phyloP scores from a whole-genome alignment of 1,140 invertebrate species.

The Mylabris phalerata region DNA sequence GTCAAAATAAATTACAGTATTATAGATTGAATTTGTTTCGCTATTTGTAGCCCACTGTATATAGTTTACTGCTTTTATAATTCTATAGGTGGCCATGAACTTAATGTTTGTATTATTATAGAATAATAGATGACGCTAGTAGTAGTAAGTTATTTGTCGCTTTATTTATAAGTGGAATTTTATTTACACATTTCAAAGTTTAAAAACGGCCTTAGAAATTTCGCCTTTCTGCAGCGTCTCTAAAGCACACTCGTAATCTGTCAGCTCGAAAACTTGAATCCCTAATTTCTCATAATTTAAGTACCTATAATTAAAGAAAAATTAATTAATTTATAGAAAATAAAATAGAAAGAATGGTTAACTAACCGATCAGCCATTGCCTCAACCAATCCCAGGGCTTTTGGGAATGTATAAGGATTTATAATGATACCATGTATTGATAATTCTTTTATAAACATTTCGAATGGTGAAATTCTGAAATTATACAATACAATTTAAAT shows the following conservation, averaged over 20 bases:
- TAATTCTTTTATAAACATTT: slow-evolving; percentile 57
- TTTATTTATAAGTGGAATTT: too few relatives aligned
- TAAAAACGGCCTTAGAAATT: slow-evolving; percentile 62
- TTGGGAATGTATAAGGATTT: slow-evolving; percentile 60
- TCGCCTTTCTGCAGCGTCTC: slow-evolving; percentile 49
- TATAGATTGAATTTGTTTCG: too few relatives aligned
- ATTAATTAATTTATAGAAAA: neutral
- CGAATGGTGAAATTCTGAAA: slow-evolving; percentile 52
- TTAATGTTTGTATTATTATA: too few relatives aligned
- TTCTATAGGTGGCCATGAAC: too few relatives aligned
- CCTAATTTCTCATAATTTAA: slow-evolving; percentile 57
- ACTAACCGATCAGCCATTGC: slow-evolving; percentile 51
- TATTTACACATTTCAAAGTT: slow-evolving; percentile 36
- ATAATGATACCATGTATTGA: slow-evolving; percentile 57
- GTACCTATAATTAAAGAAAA: slow-evolving; percentile 39
- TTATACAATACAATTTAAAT: neutral
- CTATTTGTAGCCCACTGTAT: too few relatives aligned
- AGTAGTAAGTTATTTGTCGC: too few relatives aligned
- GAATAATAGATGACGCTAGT: too few relatives aligned
- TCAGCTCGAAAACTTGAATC: slow-evolving; percentile 52
- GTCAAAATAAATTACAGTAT: too few relatives aligned
- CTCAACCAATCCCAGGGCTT: slow-evolving; percentile 52
- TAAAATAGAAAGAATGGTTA: neutral
- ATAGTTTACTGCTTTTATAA: too few relatives aligned
- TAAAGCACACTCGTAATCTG: slow-evolving; percentile 53